A percentile compares a stretch with the other conserved stretches of the same genome.
Conservation (phyloP, 2,797 vertebrate species). For the Semotilus atromaculatus region DNA sequence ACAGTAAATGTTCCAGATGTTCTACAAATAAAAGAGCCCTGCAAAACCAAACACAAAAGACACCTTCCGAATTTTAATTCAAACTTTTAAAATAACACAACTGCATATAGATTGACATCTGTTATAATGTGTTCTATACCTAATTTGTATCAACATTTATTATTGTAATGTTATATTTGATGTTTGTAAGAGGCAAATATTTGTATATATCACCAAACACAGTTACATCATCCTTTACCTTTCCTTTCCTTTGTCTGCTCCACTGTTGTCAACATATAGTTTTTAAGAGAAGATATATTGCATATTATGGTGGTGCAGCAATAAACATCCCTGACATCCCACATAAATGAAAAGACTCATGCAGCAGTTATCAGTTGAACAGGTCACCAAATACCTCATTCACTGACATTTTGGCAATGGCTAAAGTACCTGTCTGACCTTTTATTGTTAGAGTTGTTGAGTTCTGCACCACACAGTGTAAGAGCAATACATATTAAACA, state of each 20-base stretch:
- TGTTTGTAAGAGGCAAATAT: background rate
- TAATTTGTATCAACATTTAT: background rate
- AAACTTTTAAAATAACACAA: background rate
- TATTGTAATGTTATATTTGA: background rate
- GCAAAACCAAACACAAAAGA: background rate
- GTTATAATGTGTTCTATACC: background rate
- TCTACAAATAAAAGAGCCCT: background rate
- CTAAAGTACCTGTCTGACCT: conserved; percentile 35
- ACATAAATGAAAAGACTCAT: conserved; percentile 22
- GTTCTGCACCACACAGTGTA: conserved; percentile 10
- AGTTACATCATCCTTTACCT: background rate
- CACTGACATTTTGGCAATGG: conserved; percentile 25
- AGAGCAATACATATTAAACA: conserved; percentile 31
- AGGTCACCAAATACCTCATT: conserved; percentile 24
- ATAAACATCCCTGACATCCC: conserved; percentile 26
- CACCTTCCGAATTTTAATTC: background rate
- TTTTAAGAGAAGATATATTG: conserved; percentile 30
- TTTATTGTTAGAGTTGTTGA: conserved; percentile 13
- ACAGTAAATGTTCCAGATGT: background rate
- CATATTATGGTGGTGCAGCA: conserved; percentile 25
- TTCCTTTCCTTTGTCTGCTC: background rate
- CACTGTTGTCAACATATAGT: conserved; percentile 21
- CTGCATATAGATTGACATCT: background rate
- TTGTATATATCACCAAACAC: background rate
- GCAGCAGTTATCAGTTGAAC: conserved; percentile 18